Evolutionary conservation across 2,113 vertebrate species (phyloP), one percentile per base, ranked within the genome.

Genomic region (Rhegmatorhina hoffmannsi): DNA sequence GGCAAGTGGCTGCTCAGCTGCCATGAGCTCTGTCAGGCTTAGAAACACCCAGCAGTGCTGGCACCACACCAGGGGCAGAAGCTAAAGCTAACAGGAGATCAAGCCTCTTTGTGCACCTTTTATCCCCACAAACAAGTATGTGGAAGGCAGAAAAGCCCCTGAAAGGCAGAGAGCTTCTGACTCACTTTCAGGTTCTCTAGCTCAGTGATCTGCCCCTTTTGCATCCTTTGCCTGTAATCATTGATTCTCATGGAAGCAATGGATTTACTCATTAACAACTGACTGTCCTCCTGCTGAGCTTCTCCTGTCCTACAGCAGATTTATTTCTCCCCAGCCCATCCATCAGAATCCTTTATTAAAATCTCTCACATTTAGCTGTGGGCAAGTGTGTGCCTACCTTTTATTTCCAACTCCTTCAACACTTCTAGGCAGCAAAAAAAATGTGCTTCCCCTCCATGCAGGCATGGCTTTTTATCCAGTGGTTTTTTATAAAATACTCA

Each of bases 201-300:
- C 82, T 86, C 78, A 70, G n/a, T 7, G 67, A 88, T 43, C 81
- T 74, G 55, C 17, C 46, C 63, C 26, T 69, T 66, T 25, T 29
- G 64, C 38, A 74, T 55, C 92, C 78, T 80, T 43, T 33, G 60
- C 55, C 73, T 82, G 62, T 58, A 78, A 77, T 82, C 29, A 92
- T 77, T 92, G 79, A 81, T 92, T 82, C 90, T 80, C 82, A 47
- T 5, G 34, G 81, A 94, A 87, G 87, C 59, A 67, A 56, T 21
- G 56, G 70, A 76, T 92, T 90, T 94, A 90, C 90, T 95, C 68
- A 80, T 96, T 93, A 96, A 87, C 93, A 90, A 60, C 33, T 23
- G 9, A 40, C 79, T 59, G 63, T 80, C 46, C 38, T 33, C 55
- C 55, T 70, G 64, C 91, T 77, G 72, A 92, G 94, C 72, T 56